These are phyloP conservation scores for Empidonax traillii DNA, from an alignment of 2,113 vertebrate genomes.

Conservation along the genomic window DNA sequence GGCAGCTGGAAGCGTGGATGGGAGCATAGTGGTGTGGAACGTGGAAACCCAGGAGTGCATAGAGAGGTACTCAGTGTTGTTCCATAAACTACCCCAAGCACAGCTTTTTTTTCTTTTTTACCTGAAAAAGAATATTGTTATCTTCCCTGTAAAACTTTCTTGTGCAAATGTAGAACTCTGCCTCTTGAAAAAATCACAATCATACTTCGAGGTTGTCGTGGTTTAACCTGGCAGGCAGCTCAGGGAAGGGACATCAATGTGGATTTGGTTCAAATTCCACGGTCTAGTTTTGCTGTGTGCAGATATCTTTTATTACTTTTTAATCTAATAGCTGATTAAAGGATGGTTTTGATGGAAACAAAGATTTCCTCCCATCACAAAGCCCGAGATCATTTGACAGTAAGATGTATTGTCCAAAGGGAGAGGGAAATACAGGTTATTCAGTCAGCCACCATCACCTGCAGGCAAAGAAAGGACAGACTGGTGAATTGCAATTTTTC, in stretches of 20 bases:
- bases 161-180: neutral
- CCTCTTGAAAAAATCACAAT: neutral
- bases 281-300: neutral
- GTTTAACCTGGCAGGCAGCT: neutral
- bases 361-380: neutral
- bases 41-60: slow-evolving; percentile 81
- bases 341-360: neutral
- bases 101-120: neutral
- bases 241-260: neutral
- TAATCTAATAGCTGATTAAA: neutral
- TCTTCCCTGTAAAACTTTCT: neutral
- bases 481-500: neutral
- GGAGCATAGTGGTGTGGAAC: slow-evolving; percentile 86
- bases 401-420: neutral
- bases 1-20: slow-evolving; percentile 86
- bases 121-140: neutral
- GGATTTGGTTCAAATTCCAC: neutral
- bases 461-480: neutral
- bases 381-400: neutral
- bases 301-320: neutral
- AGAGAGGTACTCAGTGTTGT: slow-evolving; percentile 81
- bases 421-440: neutral
- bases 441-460: neutral
- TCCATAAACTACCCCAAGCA: neutral
- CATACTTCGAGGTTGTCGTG: neutral